A percentile compares a stretch with the other conserved stretches of the same genome.
Evolutionary conservation across 2,797 vertebrate species (phyloP).

Genomic region (Pyrocephalus nanus): DNA sequence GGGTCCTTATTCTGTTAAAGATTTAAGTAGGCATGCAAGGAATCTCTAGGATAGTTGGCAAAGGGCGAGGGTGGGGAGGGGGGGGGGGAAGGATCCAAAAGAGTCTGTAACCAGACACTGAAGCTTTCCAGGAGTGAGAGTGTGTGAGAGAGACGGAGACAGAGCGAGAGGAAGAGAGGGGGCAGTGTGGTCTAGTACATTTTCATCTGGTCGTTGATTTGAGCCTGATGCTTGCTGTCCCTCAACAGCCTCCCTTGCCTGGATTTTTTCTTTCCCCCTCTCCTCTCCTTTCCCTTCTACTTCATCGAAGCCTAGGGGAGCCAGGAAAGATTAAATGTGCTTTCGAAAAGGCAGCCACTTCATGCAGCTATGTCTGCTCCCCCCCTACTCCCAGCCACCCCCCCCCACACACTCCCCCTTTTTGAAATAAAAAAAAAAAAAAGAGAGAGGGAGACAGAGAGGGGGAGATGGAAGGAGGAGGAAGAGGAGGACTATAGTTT

Average conservation of each 20-base stretch:
- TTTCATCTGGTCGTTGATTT: slow-evolving; percentile 87
- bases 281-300: slow-evolving; percentile 75
- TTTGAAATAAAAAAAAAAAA: slow-evolving; percentile 38
- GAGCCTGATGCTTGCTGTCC: slow-evolving; percentile 82
- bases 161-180: slow-evolving; percentile 82
- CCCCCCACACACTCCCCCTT: slow-evolving; percentile 39
- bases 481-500: no score
- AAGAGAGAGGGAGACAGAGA: no score
- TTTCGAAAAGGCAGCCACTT: slow-evolving; percentile 93
- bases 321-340: slow-evolving; percentile 95
- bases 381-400: slow-evolving; percentile 55
- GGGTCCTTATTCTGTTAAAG: slow-evolving; percentile 73
- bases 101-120: slow-evolving; percentile 77
- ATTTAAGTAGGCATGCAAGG: slow-evolving; percentile 74
- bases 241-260: slow-evolving; percentile 85
- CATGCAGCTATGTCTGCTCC: slow-evolving; percentile 87
- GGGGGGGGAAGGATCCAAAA: slow-evolving; percentile 54
- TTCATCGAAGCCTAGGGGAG: slow-evolving; percentile 89
- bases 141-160: slow-evolving; percentile 80
- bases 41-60: slow-evolving; percentile 76
- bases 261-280: slow-evolving; percentile 65
- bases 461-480: no score
- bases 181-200: slow-evolving; percentile 86
- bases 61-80: slow-evolving; percentile 45
- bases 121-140: slow-evolving; percentile 75